phyloP scores from a whole-genome alignment of 2,888 invertebrate species.

The Campaea margaritaria region DNA sequence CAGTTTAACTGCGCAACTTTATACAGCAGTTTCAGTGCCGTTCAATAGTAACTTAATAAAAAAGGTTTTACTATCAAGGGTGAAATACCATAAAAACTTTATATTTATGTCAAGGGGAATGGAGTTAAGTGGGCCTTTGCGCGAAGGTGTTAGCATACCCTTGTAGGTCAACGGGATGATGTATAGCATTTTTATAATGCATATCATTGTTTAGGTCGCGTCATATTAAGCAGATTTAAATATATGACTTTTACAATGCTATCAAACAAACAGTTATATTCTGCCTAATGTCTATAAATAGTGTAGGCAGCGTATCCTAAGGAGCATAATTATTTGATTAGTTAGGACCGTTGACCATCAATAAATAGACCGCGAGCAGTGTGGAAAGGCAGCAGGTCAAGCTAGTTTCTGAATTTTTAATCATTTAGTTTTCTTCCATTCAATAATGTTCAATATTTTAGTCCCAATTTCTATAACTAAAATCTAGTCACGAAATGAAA shows the following conservation, averaged over 20 bases:
- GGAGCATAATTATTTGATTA: too few species aligned
- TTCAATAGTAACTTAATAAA: slow-evolving; percentile 37
- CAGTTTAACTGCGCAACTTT: slow-evolving; percentile 34
- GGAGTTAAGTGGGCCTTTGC: slow-evolving; percentile 34
- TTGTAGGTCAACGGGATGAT: slow-evolving; percentile 24
- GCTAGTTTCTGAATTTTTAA: too few species aligned
- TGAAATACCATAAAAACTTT: slow-evolving; percentile 35
- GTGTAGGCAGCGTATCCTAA: too few species aligned
- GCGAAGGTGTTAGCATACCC: slow-evolving; percentile 33
- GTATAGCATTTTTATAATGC: slow-evolving; percentile 9
- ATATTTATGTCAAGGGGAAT: slow-evolving; percentile 36
- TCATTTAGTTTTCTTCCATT: too few species aligned
- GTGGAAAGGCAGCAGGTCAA: too few species aligned
- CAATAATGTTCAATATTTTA: too few species aligned
- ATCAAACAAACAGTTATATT: too few species aligned
- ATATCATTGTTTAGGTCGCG: slow-evolving; percentile 8
- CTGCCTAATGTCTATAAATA: too few species aligned
- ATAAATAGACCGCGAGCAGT: too few species aligned
- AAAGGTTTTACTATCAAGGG: slow-evolving; percentile 36
- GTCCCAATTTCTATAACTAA: too few species aligned
- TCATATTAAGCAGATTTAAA: neutral
- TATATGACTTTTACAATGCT: too few species aligned
- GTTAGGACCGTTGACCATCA: too few species aligned
- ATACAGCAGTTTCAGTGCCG: slow-evolving; percentile 30
- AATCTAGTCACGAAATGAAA: slow-evolving; percentile 19